A percentile compares a stretch with the other conserved stretches of the same genome.
phyloP scores from a whole-genome alignment of 2,888 invertebrate species.

The Lysandra bellargus region DNA sequence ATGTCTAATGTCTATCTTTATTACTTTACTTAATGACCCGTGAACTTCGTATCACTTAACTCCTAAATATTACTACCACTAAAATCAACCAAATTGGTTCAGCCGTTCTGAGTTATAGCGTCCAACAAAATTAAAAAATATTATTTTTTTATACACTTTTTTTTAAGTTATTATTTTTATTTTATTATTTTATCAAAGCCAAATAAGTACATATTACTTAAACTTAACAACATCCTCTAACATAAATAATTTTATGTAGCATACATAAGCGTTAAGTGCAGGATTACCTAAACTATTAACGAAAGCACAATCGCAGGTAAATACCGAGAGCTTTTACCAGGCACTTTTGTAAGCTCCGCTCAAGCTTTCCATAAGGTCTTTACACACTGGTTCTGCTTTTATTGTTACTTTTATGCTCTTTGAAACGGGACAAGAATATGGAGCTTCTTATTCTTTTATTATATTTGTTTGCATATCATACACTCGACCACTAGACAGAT shows the following conservation, averaged over 20 bases:
- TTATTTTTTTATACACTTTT: too few species aligned
- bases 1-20: too few species aligned
- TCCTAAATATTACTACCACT: too few species aligned
- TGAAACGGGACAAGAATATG: background rate
- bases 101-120: too few species aligned
- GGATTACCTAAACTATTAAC: constrained; percentile 15
- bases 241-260: background rate
- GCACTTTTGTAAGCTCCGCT: constrained; percentile 22
- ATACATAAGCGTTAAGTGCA: background rate
- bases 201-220: too few species aligned
- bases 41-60: too few species aligned
- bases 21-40: too few species aligned
- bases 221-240: background rate
- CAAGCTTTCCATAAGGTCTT: background rate
- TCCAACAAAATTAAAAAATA: too few species aligned
- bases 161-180: too few species aligned
- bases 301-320: constrained; percentile 11
- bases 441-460: background rate
- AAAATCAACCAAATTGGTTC: too few species aligned
- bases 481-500: too few species aligned
- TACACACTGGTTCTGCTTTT: constrained; percentile 2
- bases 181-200: too few species aligned
- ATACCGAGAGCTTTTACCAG: constrained; percentile 20
- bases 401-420: background rate
- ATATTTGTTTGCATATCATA: background rate